A percentile compares a stretch with the other conserved stretches of the same genome.
Conservation (phyloP, 2,888 invertebrate genomes). For the Mamestra brassicae region DNA sequence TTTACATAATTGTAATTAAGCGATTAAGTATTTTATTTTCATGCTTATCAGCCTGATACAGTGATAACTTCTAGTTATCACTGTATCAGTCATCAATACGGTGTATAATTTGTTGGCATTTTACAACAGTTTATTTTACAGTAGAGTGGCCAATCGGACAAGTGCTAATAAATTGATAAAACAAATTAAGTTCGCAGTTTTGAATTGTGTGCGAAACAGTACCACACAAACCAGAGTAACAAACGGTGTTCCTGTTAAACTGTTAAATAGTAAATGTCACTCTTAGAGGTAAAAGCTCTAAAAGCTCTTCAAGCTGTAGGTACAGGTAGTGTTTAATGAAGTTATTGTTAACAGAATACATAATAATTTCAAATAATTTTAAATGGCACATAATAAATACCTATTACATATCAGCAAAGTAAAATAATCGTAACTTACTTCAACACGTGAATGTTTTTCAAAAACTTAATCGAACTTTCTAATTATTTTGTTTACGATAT, state of each 20-base stretch:
- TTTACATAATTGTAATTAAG: constrained; percentile 15
- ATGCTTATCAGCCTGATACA: constrained; percentile 34
- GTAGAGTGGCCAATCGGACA: constrained; percentile 1
- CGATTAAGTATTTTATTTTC: constrained; percentile 19
- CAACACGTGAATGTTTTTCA: constrained; percentile 11
- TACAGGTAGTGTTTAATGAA: neutral
- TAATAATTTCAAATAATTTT: no score
- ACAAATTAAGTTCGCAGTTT: constrained; percentile 15
- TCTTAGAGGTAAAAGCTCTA: neutral
- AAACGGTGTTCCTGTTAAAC: neutral
- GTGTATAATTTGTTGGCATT: constrained; percentile 10
- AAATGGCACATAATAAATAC: neutral
- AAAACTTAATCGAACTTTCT: constrained; percentile 26
- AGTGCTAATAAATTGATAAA: constrained; percentile 19
- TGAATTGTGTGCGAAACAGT: constrained; percentile 13
- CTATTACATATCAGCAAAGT: neutral
- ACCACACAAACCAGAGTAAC: constrained; percentile 3
- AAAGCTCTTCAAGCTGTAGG: neutral
- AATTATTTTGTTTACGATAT: constrained; percentile 20
- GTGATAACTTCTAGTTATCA: no score
- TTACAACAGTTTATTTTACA: constrained; percentile 20
- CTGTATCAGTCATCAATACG: constrained; percentile 6
- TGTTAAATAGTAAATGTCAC: neutral
- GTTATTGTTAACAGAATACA: neutral
- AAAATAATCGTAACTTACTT: constrained; percentile 5